Evolutionary conservation across 2,888 invertebrate species (phyloP).

Genomic region (Ochropleura leucogaster): DNA sequence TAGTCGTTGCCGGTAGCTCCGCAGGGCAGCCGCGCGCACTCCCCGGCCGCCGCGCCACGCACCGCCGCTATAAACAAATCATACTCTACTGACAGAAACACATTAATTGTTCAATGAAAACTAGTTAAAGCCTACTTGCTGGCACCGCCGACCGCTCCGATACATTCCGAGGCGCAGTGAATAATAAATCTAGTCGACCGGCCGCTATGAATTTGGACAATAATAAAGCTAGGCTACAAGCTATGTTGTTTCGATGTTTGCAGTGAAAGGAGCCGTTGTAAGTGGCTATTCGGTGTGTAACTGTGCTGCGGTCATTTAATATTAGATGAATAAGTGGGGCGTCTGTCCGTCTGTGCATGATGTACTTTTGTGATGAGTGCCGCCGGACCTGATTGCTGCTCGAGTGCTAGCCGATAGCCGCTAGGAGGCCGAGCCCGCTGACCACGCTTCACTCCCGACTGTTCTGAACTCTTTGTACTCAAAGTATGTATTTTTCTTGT

Average conservation of each 20-base stretch:
- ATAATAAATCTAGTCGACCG: conserved; percentile 80
- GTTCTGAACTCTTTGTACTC: conserved; percentile 56
- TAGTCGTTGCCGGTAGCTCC: conserved; percentile 77
- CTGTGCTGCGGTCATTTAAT: conserved; percentile 76
- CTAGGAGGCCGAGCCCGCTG: conserved; percentile 27
- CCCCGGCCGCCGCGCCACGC: conserved; percentile 62
- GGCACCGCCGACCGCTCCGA: conserved; percentile 36
- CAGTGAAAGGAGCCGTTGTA: conserved; percentile 85
- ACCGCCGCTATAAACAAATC: conserved; percentile 83
- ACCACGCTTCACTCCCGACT: conserved; percentile 55
- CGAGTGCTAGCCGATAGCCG: conserved; percentile 42
- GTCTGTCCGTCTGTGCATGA: conserved; percentile 68
- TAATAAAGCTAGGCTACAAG: conserved; percentile 77
- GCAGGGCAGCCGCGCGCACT: conserved; percentile 67
- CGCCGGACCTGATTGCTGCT: conserved; percentile 55
- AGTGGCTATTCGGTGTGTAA: conserved; percentile 77
- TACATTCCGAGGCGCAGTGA: conserved; percentile 44
- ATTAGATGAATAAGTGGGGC: conserved; percentile 72
- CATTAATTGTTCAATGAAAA: conserved; percentile 79
- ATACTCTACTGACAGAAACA: conserved; percentile 76
- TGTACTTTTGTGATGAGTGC: conserved; percentile 70
- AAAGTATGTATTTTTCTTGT: conserved; percentile 67
- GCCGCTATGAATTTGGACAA: conserved; percentile 80
- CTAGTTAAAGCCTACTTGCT: conserved; percentile 58
- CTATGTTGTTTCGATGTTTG: conserved; percentile 77